Percentiles rank a stretch among this genome's conserved stretches.
phyloP scores from a whole-genome alignment of 37 sponge, comb jelly and placozoan species.

The Ephydatia muelleri region DNA sequence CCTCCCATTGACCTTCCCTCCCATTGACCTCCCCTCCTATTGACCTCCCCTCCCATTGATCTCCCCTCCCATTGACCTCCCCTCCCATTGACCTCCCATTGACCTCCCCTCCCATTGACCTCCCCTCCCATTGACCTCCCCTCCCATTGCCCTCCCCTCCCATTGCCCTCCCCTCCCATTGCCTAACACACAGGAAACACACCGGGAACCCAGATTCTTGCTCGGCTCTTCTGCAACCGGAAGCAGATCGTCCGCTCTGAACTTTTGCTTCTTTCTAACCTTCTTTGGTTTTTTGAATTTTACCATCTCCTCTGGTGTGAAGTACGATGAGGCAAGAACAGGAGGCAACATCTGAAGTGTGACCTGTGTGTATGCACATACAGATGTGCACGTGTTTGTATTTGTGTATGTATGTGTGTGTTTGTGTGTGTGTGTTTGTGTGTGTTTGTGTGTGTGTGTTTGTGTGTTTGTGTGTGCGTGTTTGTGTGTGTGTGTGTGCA shows the following conservation, averaged over 20 bases:
- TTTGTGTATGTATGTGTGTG: not conserved
- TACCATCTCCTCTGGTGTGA: conserved; percentile 89
- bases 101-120: not conserved
- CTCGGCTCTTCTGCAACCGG: conserved; percentile 20
- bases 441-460: not conserved
- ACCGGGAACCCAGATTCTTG: not conserved
- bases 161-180: not conserved
- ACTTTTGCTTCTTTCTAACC: conserved; percentile 42
- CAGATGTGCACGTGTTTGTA: not conserved
- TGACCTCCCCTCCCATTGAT: no score
- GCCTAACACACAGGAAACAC: not conserved
- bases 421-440: not conserved
- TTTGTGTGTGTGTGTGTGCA: not conserved
- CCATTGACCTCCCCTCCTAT: no score
- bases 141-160: not conserved
- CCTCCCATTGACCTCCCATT: not conserved
- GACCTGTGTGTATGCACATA: conserved; percentile 60
- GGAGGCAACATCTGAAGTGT: conserved; percentile 47
- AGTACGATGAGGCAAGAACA: conserved; percentile 80
- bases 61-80: not conserved
- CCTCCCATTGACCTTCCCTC: no score
- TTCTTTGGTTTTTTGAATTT: conserved; percentile 85
- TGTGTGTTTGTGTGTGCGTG: not conserved
- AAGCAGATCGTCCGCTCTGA: conserved; percentile 64
- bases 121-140: not conserved